phyloP scores from a whole-genome alignment of 2,888 invertebrate species.

The Rambutsinella grinnellia region DNA sequence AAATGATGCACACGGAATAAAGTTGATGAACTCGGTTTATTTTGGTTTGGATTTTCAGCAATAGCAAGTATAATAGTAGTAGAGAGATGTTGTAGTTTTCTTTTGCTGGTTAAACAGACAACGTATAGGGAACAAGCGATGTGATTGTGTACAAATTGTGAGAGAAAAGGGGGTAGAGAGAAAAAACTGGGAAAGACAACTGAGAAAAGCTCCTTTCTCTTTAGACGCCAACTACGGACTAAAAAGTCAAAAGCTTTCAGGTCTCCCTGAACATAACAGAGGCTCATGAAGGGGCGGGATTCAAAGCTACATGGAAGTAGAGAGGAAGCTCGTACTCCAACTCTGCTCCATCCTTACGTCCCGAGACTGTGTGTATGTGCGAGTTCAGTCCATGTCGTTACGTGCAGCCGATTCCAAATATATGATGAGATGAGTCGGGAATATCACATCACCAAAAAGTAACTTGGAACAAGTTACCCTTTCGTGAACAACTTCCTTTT shows the following conservation, averaged over 20 bases:
- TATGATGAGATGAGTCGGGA: conserved; percentile 6
- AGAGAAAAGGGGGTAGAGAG: conserved; percentile 62
- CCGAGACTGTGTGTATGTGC: conserved; percentile 17
- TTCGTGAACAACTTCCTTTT: conserved; percentile 20
- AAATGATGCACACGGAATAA: conserved; percentile 20
- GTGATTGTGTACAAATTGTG: conserved; percentile 57
- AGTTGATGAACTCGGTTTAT: conserved; percentile 20
- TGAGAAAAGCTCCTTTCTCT: conserved; percentile 65
- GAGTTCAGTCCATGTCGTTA: conserved; percentile 5
- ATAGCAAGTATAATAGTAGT: conserved; percentile 29
- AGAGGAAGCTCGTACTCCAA: conserved; percentile 48
- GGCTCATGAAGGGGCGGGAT: conserved; percentile 54
- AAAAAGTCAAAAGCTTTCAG: conserved; percentile 55
- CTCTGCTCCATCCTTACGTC: conserved; percentile 33
- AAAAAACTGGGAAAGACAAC: conserved; percentile 64
- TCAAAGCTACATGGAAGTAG: conserved; percentile 20
- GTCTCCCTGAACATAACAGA: conserved; percentile 51
- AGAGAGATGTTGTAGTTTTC: conserved; percentile 26
- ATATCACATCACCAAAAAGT: conserved; percentile 19
- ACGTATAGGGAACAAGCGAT: conserved; percentile 62
- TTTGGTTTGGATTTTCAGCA: conserved; percentile 29
- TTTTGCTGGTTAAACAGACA: conserved; percentile 52
- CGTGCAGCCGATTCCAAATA: background rate
- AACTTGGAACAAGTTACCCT: conserved; percentile 43
- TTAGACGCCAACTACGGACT: conserved; percentile 64